Evolutionary conservation across 2,888 invertebrate species (phyloP).

Genomic region (Lasioglossum oenotherae): DNA sequence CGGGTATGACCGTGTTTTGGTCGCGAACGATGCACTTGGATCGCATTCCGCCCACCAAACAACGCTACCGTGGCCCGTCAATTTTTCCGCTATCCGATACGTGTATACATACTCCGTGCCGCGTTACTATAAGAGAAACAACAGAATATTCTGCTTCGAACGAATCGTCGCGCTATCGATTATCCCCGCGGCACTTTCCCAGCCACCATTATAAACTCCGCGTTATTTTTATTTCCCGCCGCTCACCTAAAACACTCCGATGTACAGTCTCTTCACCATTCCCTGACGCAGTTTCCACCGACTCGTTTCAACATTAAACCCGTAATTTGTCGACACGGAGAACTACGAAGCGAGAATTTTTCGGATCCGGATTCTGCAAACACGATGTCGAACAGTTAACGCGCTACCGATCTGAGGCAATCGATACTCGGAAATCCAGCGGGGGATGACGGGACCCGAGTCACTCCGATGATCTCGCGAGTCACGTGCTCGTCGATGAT

Average conservation of each 20-base stretch:
- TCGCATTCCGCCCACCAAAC: background rate
- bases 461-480: constrained; percentile 28
- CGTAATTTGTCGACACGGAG: background rate
- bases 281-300: constrained; percentile 44
- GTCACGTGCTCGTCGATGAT: constrained; percentile 67
- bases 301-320: constrained; percentile 10
- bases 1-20: constrained; percentile 41
- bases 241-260: constrained; percentile 32
- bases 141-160: background rate
- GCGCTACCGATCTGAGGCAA: constrained; percentile 34
- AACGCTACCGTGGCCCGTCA: background rate
- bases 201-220: constrained; percentile 21
- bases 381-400: background rate
- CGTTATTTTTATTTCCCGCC: constrained; percentile 36
- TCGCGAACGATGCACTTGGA: constrained; percentile 22
- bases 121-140: background rate
- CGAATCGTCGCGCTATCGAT: background rate
- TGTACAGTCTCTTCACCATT: constrained; percentile 39
- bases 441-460: background rate
- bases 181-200: background rate
- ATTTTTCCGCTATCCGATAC: background rate
- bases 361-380: background rate
- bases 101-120: background rate
- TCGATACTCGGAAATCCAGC: constrained; percentile 32
- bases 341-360: background rate